Conservation (phyloP, 2,113 vertebrate genomes). For the Toxotes jaculatrix region DNA sequence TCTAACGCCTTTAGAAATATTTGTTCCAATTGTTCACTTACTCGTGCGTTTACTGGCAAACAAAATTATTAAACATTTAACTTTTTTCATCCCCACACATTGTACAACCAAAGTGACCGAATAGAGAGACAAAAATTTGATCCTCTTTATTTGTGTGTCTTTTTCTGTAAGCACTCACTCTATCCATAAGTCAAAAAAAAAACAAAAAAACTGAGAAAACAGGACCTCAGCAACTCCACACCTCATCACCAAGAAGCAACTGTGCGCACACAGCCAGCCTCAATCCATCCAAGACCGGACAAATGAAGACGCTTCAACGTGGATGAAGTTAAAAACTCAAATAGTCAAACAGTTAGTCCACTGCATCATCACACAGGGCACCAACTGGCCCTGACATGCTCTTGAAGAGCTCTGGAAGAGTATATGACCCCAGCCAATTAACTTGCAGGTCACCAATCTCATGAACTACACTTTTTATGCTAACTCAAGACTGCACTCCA, state of each 20-base stretch:
- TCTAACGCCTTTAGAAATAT: not conserved
- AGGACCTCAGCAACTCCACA: constrained; percentile 24
- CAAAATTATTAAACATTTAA: not conserved
- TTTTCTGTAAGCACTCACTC: constrained; percentile 24
- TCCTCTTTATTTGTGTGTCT: constrained; percentile 38
- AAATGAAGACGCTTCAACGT: not conserved
- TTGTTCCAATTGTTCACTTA: not conserved
- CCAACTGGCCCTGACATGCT: not conserved
- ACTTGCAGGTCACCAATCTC: constrained; percentile 19
- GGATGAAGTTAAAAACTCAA: not conserved
- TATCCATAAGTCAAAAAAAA: not conserved
- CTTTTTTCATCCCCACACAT: not conserved
- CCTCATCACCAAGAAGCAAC: constrained; percentile 42
- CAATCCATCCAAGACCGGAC: not conserved
- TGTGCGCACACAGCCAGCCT: not conserved
- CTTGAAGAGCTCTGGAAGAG: constrained; percentile 9
- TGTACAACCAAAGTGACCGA: constrained; percentile 1
- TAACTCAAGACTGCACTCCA: constrained; percentile 57
- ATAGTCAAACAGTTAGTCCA: not conserved
- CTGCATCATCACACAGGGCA: not conserved
- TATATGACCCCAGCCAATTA: constrained; percentile 27
- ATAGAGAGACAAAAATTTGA: not conserved
- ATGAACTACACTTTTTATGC: constrained; percentile 27
- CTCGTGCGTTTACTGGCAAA: not conserved
- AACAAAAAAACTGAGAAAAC: not conserved